A percentile compares a stretch with the other conserved stretches of the same genome.
Evolutionary conservation across 1,140 invertebrate genomes (phyloP).

Genomic region (Zaprionus africanus): DNA sequence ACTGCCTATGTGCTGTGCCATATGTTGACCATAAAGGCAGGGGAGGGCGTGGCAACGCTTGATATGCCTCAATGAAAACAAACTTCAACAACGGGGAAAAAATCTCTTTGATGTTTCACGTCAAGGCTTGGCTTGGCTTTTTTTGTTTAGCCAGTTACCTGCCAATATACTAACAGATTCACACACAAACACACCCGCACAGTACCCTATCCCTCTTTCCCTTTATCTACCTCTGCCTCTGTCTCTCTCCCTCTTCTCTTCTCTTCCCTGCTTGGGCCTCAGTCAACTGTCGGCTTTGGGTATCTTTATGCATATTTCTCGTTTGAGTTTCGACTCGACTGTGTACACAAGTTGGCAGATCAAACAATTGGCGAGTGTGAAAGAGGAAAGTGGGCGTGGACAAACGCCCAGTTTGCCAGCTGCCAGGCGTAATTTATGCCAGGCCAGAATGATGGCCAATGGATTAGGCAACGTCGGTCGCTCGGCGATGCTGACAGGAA

Average conservation of each 20-base stretch:
- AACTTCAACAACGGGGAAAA: constrained; percentile 9
- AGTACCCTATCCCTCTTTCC: neutral
- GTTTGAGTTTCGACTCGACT: constrained; percentile 4
- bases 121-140: constrained; percentile 17
- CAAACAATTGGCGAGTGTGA: constrained; percentile 39
- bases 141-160: constrained; percentile 27
- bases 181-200: neutral
- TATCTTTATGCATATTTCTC: constrained; percentile 41
- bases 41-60: constrained; percentile 23
- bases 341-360: constrained; percentile 17
- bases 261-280: neutral
- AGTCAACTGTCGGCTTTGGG: constrained; percentile 27
- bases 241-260: neutral
- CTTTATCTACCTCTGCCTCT: neutral
- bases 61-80: constrained; percentile 23
- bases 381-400: constrained; percentile 3
- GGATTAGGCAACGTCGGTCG: constrained; percentile 24
- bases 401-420: neutral
- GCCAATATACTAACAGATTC: constrained; percentile 13
- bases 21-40: neutral
- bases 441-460: constrained; percentile 19
- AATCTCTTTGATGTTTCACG: constrained; percentile 47
- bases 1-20: neutral
- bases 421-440: constrained; percentile 47
- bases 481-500: constrained; percentile 38